Conservation (phyloP, 1,140 invertebrate species). For the Drosophila kurseongensis region DNA sequence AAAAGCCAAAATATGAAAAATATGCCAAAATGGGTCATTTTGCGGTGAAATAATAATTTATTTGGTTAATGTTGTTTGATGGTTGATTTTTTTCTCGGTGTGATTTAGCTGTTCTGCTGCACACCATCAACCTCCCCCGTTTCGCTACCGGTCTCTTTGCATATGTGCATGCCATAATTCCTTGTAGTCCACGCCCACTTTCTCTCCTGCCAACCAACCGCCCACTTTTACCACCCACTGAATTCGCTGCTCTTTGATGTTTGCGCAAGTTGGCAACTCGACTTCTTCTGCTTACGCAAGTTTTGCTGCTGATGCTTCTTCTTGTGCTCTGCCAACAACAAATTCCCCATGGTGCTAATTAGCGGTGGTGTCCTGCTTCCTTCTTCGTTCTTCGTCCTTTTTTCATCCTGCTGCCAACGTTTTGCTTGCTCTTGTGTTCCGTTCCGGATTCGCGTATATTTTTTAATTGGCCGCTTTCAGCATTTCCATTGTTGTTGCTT, state of each 20-base stretch:
- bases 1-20: too few relatives aligned
- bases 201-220: neutral
- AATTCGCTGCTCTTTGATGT: conserved; percentile 70
- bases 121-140: neutral
- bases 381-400: conserved; percentile 7
- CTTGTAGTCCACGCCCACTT: conserved; percentile 29
- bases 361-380: conserved; percentile 63
- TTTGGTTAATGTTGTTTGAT: too few relatives aligned
- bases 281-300: conserved; percentile 61
- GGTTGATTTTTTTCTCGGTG: neutral
- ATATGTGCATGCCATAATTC: conserved; percentile 54
- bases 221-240: conserved; percentile 2
- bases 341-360: conserved; percentile 84
- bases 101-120: neutral
- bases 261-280: conserved; percentile 68
- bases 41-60: too few relatives aligned
- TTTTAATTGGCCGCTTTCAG: conserved; percentile 70
- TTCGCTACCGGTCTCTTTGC: conserved; percentile 13
- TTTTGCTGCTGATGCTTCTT: conserved; percentile 59
- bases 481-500: conserved; percentile 17
- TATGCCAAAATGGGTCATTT: too few relatives aligned
- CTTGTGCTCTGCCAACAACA: conserved; percentile 52
- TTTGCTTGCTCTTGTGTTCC: conserved; percentile 34
- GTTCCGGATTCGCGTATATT: conserved; percentile 61
- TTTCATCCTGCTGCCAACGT: conserved; percentile 10